Evolutionary conservation across 1,140 invertebrate genomes (phyloP), one percentile per base, ranked within the genome.

Genomic region (Bombus waltoni): DNA sequence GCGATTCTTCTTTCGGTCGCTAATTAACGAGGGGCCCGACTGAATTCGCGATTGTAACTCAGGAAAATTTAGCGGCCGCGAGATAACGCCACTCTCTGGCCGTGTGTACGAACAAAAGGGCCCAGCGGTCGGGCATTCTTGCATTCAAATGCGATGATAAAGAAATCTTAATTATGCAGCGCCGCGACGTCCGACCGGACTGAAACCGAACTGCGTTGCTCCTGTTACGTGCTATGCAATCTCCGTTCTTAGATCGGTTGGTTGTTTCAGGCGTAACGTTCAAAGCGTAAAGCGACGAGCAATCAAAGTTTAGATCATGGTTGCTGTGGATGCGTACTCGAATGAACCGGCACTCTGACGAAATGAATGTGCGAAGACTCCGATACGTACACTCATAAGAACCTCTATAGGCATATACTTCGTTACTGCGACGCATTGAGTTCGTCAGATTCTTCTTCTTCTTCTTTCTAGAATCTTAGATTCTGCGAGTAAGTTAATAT

Each of bases 1-100:
- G 90, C 89, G 81, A 89, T 90, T 89, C 89, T 91, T 90, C 89
- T 88, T 90, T 91, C 88, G 80, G 86, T 90, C 86, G 79, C 88
- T 90, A 90, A 90, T 90, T 90, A 90, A 90, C 89, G 89, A 89
- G 89, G 83, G 88, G 86, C 42, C 72, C 86, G 80, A 90, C 89
- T 90, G 86, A 85, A 90, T 90, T 79, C 88, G 89, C 83, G 86
- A 89, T 80, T 85, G 89, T 90, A 90, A 90, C 89, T 90, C 89
- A 88, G 82, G 88, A 85, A 88, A 90, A 90, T 90, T 90, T 90
- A 90, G 86, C 88, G 87, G 89, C 81, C 88, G 79, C 86, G 86
- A 90, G 89, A 90, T 90, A 90, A 90, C 89, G 83, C 82, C 82
- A 80, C 82, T 82, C 86, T 81, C 74, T 75, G 57, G 13, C 38